Conservation (phyloP, 2,113 vertebrate species). For the Sarotherodon lohbergeri region DNA sequence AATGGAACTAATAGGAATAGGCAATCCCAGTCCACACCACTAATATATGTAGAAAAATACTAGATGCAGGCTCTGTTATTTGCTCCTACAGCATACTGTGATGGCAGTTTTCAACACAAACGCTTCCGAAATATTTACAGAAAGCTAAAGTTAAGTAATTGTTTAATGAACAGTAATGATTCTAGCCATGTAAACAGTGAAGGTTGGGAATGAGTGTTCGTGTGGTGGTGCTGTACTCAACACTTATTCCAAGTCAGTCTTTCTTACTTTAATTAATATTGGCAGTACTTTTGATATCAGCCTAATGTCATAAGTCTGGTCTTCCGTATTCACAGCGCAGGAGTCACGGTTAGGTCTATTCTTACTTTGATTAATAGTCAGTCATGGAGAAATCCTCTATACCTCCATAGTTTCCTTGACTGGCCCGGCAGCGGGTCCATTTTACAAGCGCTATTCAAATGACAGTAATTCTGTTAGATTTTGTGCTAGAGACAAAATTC, state of each 20-base stretch:
- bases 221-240: not conserved
- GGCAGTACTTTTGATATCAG: not conserved
- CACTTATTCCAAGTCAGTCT: not conserved
- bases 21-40: conserved; percentile 41
- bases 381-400: not conserved
- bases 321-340: not conserved
- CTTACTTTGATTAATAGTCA: not conserved
- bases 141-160: not conserved
- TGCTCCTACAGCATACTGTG: not conserved
- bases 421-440: fast-evolving
- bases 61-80: conserved; percentile 29
- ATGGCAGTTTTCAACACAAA: not conserved
- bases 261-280: not conserved
- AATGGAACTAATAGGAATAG: conserved; percentile 72
- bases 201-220: not conserved
- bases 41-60: conserved; percentile 59
- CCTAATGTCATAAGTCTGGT: not conserved
- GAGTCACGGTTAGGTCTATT: not conserved
- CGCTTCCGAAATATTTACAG: not conserved
- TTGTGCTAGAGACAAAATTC: not conserved
- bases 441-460: not conserved
- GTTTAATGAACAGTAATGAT: not conserved
- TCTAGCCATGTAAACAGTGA: not conserved
- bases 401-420: not conserved
- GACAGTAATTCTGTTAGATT: not conserved